Percentiles rank a stretch among this genome's conserved stretches.
These are phyloP conservation scores for Erebia ligea DNA, from an alignment of 2,888 invertebrate genomes.

Conservation along the genomic window DNA sequence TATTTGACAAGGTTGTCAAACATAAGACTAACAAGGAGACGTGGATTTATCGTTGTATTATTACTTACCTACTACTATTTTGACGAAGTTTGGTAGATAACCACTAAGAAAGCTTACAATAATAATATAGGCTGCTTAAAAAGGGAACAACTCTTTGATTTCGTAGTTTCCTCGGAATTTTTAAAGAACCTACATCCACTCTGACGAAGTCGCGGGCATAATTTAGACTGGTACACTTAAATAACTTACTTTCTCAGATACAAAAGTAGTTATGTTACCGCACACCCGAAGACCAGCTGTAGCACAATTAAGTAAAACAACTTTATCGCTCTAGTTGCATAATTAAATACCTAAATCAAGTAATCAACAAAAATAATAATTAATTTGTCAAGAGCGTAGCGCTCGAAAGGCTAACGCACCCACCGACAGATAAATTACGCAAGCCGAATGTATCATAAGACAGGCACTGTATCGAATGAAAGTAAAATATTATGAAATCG, in stretches of 20 bases:
- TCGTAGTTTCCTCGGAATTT: too few species aligned
- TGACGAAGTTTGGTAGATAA: too few species aligned
- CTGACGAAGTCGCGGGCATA: too few species aligned
- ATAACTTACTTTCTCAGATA: not conserved
- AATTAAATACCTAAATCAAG: not conserved
- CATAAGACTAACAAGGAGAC: too few species aligned
- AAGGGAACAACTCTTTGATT: too few species aligned
- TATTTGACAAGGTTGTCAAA: too few species aligned
- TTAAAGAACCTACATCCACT: too few species aligned
- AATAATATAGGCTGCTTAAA: too few species aligned
- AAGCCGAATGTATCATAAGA: constrained; percentile 22
- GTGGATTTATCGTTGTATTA: too few species aligned
- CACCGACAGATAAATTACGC: constrained; percentile 9
- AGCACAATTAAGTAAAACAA: not conserved
- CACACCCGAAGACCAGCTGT: not conserved
- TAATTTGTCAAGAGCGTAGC: constrained; percentile 6
- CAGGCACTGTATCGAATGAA: constrained; percentile 25
- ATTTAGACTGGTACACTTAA: too few species aligned
- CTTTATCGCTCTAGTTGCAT: not conserved
- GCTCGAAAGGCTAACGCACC: constrained; percentile 3
- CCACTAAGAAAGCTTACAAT: too few species aligned
- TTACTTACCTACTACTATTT: too few species aligned
- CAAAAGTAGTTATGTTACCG: not conserved
- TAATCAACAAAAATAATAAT: constrained; percentile 16
- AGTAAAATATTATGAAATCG: constrained; percentile 22